Evolutionary conservation across 2,113 vertebrate species (phyloP).

Genomic region (Lipophrys pholis): DNA sequence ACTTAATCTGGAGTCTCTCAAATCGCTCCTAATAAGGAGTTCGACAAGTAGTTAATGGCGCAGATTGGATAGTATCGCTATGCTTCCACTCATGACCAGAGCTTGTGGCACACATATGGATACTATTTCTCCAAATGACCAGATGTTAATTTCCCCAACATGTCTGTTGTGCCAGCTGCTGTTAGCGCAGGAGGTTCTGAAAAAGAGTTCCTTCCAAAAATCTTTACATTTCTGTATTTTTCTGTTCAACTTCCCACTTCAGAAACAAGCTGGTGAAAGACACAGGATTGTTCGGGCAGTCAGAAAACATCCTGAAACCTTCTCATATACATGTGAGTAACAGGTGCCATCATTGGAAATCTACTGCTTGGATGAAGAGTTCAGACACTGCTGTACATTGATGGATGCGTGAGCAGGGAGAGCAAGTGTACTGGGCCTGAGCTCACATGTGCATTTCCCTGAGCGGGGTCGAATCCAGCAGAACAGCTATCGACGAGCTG

Average conservation of each 20-base stretch:
- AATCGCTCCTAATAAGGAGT: slow-evolving; percentile 62
- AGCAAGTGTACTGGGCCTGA: slow-evolving; percentile 16
- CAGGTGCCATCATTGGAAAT: no score
- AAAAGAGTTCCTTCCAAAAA: slow-evolving; percentile 53
- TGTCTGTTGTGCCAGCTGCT: slow-evolving; percentile 61
- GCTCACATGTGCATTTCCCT: slow-evolving; percentile 46
- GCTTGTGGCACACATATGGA: slow-evolving; percentile 69
- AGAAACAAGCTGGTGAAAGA: not conserved
- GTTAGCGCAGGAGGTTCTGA: slow-evolving; percentile 62
- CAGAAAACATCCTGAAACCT: slow-evolving; percentile 23
- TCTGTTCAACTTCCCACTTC: slow-evolving; percentile 29
- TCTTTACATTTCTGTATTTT: slow-evolving; percentile 25
- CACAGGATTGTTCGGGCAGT: slow-evolving; percentile 3
- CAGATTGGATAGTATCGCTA: slow-evolving; percentile 62
- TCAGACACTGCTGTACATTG: no score
- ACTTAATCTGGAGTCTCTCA: slow-evolving; percentile 48
- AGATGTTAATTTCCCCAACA: slow-evolving; percentile 76
- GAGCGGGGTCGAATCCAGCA: no score
- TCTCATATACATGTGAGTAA: no score
- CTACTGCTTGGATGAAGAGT: no score
- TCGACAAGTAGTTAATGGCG: slow-evolving; percentile 55
- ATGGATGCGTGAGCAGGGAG: not conserved
- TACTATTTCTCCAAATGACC: slow-evolving; percentile 72
- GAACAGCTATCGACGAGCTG: slow-evolving; percentile 29
- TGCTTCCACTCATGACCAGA: slow-evolving; percentile 63